Evolutionary conservation across 2,113 vertebrate species (phyloP).

Genomic region (Cromileptes altivelis): DNA sequence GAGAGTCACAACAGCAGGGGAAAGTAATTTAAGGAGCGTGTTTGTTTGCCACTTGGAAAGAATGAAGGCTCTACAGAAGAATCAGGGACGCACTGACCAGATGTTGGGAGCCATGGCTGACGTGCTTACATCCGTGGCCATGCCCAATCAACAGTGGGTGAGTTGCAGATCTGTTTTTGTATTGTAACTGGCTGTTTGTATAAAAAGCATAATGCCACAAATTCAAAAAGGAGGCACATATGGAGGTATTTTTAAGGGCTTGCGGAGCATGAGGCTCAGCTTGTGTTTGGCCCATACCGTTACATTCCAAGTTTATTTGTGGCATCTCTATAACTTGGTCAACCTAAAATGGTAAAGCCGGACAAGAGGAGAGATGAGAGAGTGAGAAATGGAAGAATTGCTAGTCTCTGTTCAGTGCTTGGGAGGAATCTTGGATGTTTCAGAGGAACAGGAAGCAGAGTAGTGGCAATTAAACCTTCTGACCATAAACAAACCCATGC

Average conservation of each 20-base stretch:
- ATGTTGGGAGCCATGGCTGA: constrained; percentile 90
- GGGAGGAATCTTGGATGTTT: constrained; percentile 74
- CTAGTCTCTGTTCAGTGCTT: constrained; percentile 70
- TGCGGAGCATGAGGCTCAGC: neutral
- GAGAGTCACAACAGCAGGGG: constrained; percentile 9
- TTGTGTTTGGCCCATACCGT: constrained; percentile 9
- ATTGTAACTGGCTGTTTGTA: constrained; percentile 25
- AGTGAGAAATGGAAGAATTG: constrained; percentile 34
- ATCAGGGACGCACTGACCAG: constrained; percentile 87
- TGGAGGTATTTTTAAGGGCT: constrained; percentile 33
- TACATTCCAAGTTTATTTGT: constrained; percentile 27
- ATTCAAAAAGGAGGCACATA: constrained; percentile 15
- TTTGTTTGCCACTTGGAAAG: constrained; percentile 28
- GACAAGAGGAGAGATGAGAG: constrained; percentile 10
- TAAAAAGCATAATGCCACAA: neutral
- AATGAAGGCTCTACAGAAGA: constrained; percentile 88
- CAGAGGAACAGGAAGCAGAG: constrained; percentile 61
- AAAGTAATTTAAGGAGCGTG: constrained; percentile 10
- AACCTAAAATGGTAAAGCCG: constrained; percentile 56
- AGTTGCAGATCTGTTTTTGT: constrained; percentile 69
- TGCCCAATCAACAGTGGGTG: constrained; percentile 88
- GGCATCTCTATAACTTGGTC: constrained; percentile 22
- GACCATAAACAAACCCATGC: constrained; percentile 73
- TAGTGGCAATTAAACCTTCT: constrained; percentile 70
- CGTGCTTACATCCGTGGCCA: constrained; percentile 87